A percentile compares a stretch with the other conserved stretches of the same genome.
Conservation (phyloP, 2,113 vertebrate species). For the Melierax canorus region DNA sequence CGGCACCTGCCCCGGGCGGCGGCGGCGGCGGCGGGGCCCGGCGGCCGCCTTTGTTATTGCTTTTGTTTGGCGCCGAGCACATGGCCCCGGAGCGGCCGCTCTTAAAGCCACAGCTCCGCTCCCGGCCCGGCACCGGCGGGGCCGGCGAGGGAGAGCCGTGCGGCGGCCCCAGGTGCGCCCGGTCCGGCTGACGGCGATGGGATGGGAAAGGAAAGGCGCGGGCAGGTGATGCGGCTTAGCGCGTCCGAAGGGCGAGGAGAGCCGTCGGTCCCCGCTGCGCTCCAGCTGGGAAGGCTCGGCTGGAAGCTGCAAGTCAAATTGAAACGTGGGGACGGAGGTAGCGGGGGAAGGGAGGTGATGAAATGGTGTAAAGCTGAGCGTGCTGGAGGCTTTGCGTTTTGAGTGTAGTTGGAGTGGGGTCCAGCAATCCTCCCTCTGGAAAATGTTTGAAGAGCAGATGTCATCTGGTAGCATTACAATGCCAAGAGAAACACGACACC, state of each 20-base stretch:
- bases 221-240: neutral
- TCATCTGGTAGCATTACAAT: neutral
- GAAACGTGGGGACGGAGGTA: neutral
- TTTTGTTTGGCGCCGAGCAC: too few species aligned
- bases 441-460: neutral
- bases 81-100: too few species aligned
- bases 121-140: neutral
- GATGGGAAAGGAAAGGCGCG: rapidly evolving
- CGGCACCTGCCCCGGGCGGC: too few species aligned
- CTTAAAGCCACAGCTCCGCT: too few species aligned
- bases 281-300: neutral
- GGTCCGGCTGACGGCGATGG: too few species aligned
- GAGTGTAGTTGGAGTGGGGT: neutral
- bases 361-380: neutral
- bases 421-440: neutral
- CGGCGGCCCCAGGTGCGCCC: neutral
- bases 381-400: neutral
- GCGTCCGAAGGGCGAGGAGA: neutral
- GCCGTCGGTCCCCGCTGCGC: neutral
- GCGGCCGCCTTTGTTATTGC: too few species aligned
- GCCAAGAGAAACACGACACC: neutral
- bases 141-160: too few species aligned
- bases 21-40: too few species aligned
- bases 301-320: neutral
- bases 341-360: neutral